A percentile compares a stretch with the other conserved stretches of the same genome.
These are phyloP conservation scores for Tanaodytes sp. DNA, from an alignment of 2,888 invertebrate species.

Conservation along the genomic window DNA sequence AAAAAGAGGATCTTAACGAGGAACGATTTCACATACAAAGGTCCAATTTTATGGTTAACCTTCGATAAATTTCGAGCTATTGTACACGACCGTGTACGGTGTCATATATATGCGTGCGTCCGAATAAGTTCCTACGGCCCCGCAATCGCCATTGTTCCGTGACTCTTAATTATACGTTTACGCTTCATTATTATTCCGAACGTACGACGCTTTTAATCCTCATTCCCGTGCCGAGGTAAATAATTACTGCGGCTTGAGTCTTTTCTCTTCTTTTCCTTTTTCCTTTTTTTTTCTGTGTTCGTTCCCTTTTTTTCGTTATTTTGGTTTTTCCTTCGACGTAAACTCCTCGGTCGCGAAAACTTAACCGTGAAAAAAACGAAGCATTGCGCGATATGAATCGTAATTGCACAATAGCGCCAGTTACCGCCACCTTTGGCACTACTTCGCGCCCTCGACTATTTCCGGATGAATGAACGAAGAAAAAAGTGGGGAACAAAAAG, in stretches of 20 bases:
- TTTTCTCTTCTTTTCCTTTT: too few species aligned
- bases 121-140: slow-evolving; percentile 49
- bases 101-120: slow-evolving; percentile 47
- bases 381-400: slow-evolving; percentile 42
- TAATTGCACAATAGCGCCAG: slow-evolving; percentile 35
- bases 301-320: slow-evolving; percentile 48
- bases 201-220: slow-evolving; percentile 48
- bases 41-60: slow-evolving; percentile 61
- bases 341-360: slow-evolving; percentile 20
- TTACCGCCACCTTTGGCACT: slow-evolving; percentile 16
- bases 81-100: slow-evolving; percentile 39
- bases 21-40: slow-evolving; percentile 59
- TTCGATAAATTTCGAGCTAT: slow-evolving; percentile 60
- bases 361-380: slow-evolving; percentile 11
- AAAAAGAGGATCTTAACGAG: slow-evolving; percentile 57
- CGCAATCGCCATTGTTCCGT: slow-evolving; percentile 54
- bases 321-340: slow-evolving; percentile 29
- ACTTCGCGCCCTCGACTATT: slow-evolving; percentile 6
- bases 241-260: too few species aligned
- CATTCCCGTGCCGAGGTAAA: too few species aligned
- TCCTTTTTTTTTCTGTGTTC: slow-evolving; percentile 35
- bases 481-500: too few species aligned
- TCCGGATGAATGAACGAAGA: too few species aligned
- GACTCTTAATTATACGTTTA: slow-evolving; percentile 55
- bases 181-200: slow-evolving; percentile 55